Conservation (phyloP, 2,888 invertebrate species). For the Entomobrya proxima region DNA sequence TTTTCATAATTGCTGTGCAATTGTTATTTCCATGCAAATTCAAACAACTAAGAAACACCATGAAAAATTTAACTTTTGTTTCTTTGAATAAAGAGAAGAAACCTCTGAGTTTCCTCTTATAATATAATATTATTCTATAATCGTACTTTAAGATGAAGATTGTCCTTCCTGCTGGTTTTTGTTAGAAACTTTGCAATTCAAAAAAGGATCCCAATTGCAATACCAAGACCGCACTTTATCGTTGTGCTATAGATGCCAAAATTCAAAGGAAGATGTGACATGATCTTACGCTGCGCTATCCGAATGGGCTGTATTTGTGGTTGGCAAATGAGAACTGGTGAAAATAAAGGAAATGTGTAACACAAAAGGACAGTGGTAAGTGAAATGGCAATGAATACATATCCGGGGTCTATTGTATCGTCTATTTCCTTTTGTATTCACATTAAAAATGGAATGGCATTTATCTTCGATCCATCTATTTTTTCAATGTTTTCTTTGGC, state of each 20-base stretch:
- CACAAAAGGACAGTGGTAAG: neutral
- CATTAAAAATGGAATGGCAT: neutral
- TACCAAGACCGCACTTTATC: constrained; percentile 17
- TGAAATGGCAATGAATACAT: neutral
- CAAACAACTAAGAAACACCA: too few relatives aligned
- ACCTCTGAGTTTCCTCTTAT: too few relatives aligned
- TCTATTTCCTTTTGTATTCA: neutral
- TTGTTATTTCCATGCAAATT: too few relatives aligned
- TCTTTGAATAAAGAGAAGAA: too few relatives aligned
- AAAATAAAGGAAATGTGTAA: neutral
- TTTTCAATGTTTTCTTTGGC: neutral
- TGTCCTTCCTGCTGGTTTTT: constrained; percentile 25
- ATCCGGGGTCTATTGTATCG: neutral
- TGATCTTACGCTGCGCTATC: constrained; percentile 10
- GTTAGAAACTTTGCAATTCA: constrained; percentile 30
- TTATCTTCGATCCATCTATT: neutral
- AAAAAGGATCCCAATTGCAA: neutral
- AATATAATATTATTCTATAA: too few relatives aligned
- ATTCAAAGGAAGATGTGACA: constrained; percentile 36
- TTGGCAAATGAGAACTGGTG: neutral
- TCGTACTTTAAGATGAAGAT: too few relatives aligned
- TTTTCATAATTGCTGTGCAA: too few relatives aligned
- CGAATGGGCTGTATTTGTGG: constrained; percentile 37
- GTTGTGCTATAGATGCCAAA: constrained; percentile 42
- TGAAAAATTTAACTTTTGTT: too few relatives aligned